Evolutionary conservation across 2,113 vertebrate genomes (phyloP).

Genomic region (Embiotoca jacksoni): DNA sequence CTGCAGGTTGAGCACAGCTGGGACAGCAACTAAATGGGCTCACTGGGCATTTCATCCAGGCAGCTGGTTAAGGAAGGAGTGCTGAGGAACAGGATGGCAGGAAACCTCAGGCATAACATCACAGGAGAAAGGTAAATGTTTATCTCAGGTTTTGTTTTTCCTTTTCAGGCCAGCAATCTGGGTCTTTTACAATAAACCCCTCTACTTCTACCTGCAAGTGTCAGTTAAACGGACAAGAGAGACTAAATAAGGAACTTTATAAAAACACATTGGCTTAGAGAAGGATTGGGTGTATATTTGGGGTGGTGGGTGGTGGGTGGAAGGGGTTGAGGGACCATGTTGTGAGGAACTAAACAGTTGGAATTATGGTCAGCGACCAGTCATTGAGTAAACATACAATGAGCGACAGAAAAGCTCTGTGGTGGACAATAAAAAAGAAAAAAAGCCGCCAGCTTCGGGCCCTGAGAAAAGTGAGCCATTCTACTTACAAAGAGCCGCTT

Average conservation of each 20-base stretch:
- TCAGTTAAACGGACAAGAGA: constrained; percentile 59
- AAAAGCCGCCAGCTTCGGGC: constrained; percentile 87
- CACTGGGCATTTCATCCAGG: constrained; percentile 60
- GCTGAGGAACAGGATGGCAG: constrained; percentile 28
- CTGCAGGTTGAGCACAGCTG: constrained; percentile 67
- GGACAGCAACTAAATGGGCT: constrained; percentile 69
- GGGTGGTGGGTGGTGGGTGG: constrained; percentile 59
- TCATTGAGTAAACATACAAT: constrained; percentile 89
- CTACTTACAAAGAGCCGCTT: constrained; percentile 91
- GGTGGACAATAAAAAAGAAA: constrained; percentile 76
- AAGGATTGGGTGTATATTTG: constrained; percentile 61
- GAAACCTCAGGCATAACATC: neutral
- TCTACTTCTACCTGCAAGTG: constrained; percentile 54
- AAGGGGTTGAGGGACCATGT: constrained; percentile 73
- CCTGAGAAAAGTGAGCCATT: constrained; percentile 90
- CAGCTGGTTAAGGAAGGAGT: constrained; percentile 42
- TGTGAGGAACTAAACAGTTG: constrained; percentile 86
- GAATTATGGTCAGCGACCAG: constrained; percentile 83
- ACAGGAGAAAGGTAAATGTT: constrained; percentile 68
- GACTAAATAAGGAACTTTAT: constrained; percentile 76
- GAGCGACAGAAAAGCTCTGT: constrained; percentile 83
- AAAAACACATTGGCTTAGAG: constrained; percentile 58
- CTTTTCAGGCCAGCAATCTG: constrained; percentile 55
- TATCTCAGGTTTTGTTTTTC: constrained; percentile 50
- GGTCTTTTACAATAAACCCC: constrained; percentile 58